These are phyloP conservation scores for Stercorarius parasiticus DNA, from an alignment of 2,113 vertebrate genomes.

Conservation along the genomic window DNA sequence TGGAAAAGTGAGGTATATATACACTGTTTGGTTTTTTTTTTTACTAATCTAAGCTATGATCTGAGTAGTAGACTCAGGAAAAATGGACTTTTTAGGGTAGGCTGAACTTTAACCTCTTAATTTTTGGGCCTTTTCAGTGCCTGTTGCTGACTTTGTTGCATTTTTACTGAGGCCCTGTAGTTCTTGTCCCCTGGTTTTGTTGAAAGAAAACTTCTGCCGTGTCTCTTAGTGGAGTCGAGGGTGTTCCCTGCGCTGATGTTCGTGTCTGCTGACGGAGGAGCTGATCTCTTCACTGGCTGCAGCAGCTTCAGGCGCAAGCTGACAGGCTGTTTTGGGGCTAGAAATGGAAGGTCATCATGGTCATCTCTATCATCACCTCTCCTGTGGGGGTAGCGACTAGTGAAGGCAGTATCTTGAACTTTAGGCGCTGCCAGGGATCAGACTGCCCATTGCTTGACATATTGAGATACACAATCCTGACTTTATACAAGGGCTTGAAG, in stretches of 20 bases:
- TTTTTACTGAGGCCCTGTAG: neutral
- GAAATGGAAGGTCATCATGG: neutral
- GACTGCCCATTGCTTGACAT: neutral
- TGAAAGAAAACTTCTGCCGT: neutral
- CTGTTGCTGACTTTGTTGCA: neutral
- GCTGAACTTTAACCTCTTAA: neutral
- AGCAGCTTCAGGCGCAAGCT: neutral
- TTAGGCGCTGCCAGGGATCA: neutral
- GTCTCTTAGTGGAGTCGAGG: neutral
- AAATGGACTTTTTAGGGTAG: neutral
- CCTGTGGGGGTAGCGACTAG: neutral
- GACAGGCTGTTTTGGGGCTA: neutral
- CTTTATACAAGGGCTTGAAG: neutral
- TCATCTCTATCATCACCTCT: neutral
- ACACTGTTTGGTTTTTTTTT: rapidly evolving
- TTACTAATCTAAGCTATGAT: neutral
- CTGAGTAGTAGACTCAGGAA: neutral
- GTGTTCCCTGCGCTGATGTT: neutral
- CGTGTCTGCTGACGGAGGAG: neutral
- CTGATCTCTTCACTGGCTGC: neutral
- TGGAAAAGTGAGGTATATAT: neutral
- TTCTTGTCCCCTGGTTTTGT: neutral
- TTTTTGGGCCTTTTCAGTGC: neutral
- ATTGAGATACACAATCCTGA: neutral
- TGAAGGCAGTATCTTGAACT: neutral